Conservation (phyloP, 23 tunicate genomes). For the Styela clava region DNA sequence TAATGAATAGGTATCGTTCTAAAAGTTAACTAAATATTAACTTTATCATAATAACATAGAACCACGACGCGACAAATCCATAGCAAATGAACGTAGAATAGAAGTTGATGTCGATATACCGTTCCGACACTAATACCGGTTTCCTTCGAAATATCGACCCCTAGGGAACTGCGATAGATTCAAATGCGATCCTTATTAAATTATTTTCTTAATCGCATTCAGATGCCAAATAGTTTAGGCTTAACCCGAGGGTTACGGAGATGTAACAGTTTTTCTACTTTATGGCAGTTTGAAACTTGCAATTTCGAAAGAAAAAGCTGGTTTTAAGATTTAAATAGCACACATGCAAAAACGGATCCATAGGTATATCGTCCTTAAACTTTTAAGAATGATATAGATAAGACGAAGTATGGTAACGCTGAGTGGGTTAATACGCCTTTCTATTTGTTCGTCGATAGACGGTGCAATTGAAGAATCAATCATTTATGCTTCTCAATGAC, state of each 20-base stretch:
- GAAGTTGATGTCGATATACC: not conserved
- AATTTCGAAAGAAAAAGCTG: no score
- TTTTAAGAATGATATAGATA: no score
- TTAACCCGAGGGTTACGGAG: not conserved
- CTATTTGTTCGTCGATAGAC: not conserved
- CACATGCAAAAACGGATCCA: no score
- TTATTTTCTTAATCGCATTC: not conserved
- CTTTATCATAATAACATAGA: no score
- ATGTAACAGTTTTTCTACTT: no score
- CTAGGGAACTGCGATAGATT: not conserved
- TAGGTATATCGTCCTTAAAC: no score
- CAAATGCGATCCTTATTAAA: not conserved
- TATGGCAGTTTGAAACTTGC: no score
- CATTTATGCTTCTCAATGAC: not conserved
- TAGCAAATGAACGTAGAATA: no score
- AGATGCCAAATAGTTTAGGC: not conserved
- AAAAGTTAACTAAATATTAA: no score
- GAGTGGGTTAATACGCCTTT: not conserved
- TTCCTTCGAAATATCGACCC: not conserved
- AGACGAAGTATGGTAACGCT: no score
- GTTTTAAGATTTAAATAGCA: no score
- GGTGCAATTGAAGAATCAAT: not conserved
- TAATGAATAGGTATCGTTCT: no score
- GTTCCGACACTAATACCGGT: not conserved
- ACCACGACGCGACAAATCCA: not conserved